These are phyloP conservation scores for Lepus americanus DNA, from an alignment of 2,113 vertebrate genomes.

Conservation along the genomic window DNA sequence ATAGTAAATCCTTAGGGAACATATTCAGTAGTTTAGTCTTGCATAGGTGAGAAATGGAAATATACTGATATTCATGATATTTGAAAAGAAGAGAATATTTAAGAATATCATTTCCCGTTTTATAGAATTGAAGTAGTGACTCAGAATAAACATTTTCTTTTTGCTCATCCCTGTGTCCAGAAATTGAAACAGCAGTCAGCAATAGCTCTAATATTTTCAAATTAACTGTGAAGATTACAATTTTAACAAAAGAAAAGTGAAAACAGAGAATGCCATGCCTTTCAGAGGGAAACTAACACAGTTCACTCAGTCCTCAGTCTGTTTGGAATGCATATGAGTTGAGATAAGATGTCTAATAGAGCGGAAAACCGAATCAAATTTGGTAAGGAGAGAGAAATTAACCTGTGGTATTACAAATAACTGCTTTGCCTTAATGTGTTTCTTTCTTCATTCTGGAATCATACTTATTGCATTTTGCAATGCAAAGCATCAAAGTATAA, in stretches of 20 bases:
- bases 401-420: not conserved
- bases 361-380: not conserved
- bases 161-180: not conserved
- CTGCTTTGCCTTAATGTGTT: not conserved
- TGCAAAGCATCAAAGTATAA: not conserved
- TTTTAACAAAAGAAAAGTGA: constrained; percentile 41
- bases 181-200: not conserved
- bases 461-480: not conserved
- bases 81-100: not conserved
- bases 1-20: not conserved
- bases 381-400: not conserved
- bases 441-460: not conserved
- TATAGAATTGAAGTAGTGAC: not conserved
- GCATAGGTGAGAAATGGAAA: not conserved
- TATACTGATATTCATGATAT: not conserved
- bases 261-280: not conserved
- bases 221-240: not conserved
- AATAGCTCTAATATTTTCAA: constrained; percentile 30
- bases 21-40: not conserved
- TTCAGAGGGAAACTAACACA: not conserved
- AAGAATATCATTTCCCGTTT: not conserved
- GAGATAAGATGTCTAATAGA: not conserved
- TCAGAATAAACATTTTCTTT: not conserved
- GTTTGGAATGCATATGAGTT: not conserved
- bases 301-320: not conserved